phyloP scores from a whole-genome alignment of 2,113 vertebrate species.

The Hippocampus zosterae region DNA sequence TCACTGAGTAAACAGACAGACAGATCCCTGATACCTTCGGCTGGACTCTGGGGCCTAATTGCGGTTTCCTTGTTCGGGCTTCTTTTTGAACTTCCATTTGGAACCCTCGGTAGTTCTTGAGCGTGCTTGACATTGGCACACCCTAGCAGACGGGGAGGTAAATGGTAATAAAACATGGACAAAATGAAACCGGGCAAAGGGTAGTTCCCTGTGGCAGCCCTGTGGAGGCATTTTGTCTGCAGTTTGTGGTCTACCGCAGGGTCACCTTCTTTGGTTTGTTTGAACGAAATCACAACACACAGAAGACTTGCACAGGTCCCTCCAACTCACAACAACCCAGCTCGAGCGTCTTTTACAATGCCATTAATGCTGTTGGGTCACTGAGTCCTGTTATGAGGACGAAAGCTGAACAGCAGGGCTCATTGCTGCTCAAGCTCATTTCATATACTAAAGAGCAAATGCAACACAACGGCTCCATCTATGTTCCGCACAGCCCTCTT shows the following conservation, averaged over 20 bases:
- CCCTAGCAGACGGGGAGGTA: not conserved
- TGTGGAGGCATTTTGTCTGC: not conserved
- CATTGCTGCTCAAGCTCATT: not conserved
- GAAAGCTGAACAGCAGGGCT: not conserved
- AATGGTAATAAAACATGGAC: conserved; percentile 1
- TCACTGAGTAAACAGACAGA: conserved; percentile 1
- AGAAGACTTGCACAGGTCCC: not conserved
- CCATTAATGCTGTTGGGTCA: not conserved
- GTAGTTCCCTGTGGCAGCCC: not conserved
- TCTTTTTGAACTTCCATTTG: not conserved
- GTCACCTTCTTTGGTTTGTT: not conserved
- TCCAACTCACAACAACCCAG: not conserved
- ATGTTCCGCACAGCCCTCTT: not conserved
- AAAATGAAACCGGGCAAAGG: not conserved
- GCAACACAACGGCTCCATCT: not conserved
- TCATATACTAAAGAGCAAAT: conserved; percentile 2
- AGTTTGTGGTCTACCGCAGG: not conserved
- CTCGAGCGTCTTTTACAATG: not conserved
- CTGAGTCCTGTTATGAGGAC: not conserved
- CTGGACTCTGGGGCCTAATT: not conserved
- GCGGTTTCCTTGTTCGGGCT: not conserved
- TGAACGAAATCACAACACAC: not conserved
- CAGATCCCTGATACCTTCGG: not conserved
- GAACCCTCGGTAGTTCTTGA: not conserved
- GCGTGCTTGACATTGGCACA: not conserved